phyloP scores from a whole-genome alignment of 2,797 vertebrate genomes.

The Myotis myotis region DNA sequence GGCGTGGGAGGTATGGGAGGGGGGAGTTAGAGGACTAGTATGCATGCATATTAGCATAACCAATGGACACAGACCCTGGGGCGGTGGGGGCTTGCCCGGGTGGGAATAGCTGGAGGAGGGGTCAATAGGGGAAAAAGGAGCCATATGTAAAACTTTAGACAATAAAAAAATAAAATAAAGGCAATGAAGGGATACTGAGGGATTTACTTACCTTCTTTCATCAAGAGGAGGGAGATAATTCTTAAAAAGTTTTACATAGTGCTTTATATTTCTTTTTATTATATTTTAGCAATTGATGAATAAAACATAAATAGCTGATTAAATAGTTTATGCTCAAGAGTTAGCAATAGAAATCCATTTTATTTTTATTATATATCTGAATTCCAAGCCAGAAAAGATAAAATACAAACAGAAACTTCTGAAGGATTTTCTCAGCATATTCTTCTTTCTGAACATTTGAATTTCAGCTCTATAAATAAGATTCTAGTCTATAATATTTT shows the following conservation, averaged over 20 bases:
- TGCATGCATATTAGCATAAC: too few relatives aligned
- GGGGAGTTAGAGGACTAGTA: too few relatives aligned
- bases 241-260: neutral
- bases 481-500: conserved; percentile 12
- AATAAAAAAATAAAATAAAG: neutral
- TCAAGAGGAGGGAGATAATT: neutral
- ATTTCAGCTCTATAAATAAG: neutral
- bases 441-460: neutral
- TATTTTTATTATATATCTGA: neutral
- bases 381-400: conserved; percentile 5
- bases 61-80: too few relatives aligned
- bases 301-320: neutral
- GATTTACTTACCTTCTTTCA: neutral
- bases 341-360: neutral
- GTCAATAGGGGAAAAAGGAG: too few relatives aligned
- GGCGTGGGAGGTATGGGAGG: too few relatives aligned
- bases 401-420: neutral
- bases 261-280: neutral
- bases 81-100: too few relatives aligned
- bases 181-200: neutral
- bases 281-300: neutral
- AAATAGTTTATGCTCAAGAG: neutral
- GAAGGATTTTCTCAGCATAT: neutral
- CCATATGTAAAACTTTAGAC: too few relatives aligned
- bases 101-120: too few relatives aligned